These are phyloP conservation scores for Rachycentron canadum DNA, from an alignment of 2,797 vertebrate species.

Conservation along the genomic window DNA sequence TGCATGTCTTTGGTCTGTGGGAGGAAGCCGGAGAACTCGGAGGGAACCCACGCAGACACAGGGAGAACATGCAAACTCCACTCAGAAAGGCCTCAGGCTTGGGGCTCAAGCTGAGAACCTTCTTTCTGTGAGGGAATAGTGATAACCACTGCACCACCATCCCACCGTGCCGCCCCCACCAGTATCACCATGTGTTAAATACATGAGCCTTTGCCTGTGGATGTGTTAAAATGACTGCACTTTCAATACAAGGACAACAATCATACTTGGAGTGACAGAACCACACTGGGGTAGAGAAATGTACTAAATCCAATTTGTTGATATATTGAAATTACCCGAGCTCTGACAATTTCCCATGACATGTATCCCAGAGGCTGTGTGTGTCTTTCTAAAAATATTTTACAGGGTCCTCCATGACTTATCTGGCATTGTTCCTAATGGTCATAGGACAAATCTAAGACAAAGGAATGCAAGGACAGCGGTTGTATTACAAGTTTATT, in stretches of 20 bases:
- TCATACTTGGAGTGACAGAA: conserved; percentile 6
- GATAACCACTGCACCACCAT: no score
- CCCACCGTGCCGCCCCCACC: no score
- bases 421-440: conserved; percentile 35
- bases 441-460: conserved; percentile 23
- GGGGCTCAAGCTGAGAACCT: no score
- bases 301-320: conserved; percentile 21
- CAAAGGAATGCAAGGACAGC: conserved; percentile 42
- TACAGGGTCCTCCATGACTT: conserved; percentile 15
- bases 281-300: conserved; percentile 19
- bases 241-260: not conserved
- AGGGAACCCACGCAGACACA: no score
- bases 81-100: no score
- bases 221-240: not conserved
- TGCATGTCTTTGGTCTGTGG: no score
- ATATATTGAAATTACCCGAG: conserved; percentile 56
- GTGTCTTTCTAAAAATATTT: conserved; percentile 42
- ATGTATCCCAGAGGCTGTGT: conserved; percentile 22
- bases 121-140: no score
- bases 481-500: conserved; percentile 54
- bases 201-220: not conserved
- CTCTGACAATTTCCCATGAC: conserved; percentile 38
- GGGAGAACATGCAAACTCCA: no score
- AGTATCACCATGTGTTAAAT: not conserved
- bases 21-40: no score